Base-by-base conservation (phyloP, 2,113 vertebrate genomes). In the Alectura lathami region DNA sequence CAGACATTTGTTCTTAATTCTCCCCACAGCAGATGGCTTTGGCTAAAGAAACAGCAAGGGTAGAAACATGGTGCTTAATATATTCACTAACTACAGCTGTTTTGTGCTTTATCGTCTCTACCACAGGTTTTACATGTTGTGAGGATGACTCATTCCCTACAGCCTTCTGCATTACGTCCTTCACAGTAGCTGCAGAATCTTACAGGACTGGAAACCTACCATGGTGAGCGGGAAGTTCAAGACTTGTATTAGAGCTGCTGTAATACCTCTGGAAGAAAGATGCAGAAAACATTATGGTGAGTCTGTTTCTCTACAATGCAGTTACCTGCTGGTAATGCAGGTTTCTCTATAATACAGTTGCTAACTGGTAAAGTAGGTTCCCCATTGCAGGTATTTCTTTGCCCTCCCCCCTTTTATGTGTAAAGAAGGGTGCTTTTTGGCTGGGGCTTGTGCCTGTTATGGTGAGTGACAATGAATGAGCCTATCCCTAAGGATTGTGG, bases 141-240 rank as follows among this genome's bases (percentile, higher is more conserved):
- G n/a, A 80, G 16, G n/a, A 6, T 32, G 45, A 50, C 38, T 60
- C 1, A 3, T 13, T 11, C 5, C 6, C 5, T 60, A 5, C 3
- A 27, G 26, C 26, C 40, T 76, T 64, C 11, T 47, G 4, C 12
- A 4, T 2, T 20, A 3, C 9, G 21, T 54, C 29, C 15, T 74
- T 54, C 18, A 27, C 63, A 8, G 3, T 24, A 5, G 43, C 11
- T 1, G 0, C 2, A 6, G 60, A 20, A 6, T n/a, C 2, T 11
- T 5, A 11, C 9, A 13, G 66, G 15, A 53, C 2, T 7, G 12
- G 9, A 12, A 48, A 73, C 22, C 10, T 0, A 3, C 30, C 34
- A 26, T 23, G 36, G 45, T 8, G 67, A 78, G 27, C 3, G 9
- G 5, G 36, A 20, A 18, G 29, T 80, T 69, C 10, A 22, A 48